These are phyloP conservation scores for Rallus crepitans DNA, from an alignment of 2,797 vertebrate genomes.

Conservation along the genomic window DNA sequence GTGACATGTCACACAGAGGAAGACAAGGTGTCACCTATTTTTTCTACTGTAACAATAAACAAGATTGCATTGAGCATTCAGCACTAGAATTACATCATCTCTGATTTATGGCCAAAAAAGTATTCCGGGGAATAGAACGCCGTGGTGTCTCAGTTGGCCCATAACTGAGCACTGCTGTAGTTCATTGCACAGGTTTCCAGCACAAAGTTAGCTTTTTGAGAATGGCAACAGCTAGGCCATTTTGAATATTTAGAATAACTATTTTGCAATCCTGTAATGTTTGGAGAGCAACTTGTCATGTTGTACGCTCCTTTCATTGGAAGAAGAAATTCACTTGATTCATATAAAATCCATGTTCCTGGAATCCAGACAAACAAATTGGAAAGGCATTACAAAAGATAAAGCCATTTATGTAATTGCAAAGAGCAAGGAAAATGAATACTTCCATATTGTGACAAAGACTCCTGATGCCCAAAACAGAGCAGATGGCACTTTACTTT, in stretches of 20 bases:
- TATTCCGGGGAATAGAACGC: background rate
- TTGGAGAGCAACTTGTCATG: background rate
- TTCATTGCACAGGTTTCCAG: background rate
- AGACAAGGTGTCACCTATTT: background rate
- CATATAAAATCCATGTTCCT: background rate
- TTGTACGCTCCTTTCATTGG: background rate
- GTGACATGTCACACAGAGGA: background rate
- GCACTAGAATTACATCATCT: background rate
- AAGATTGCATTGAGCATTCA: background rate
- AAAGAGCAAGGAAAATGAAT: accelerated
- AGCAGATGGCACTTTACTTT: background rate
- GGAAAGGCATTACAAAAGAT: background rate
- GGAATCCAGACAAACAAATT: background rate
- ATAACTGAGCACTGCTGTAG: background rate
- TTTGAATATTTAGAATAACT: background rate
- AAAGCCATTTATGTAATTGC: background rate
- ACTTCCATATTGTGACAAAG: background rate
- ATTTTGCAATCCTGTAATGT: background rate
- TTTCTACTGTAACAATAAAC: background rate
- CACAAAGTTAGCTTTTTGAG: background rate
- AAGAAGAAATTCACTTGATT: background rate
- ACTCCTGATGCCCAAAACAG: background rate
- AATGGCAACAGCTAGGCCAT: background rate
- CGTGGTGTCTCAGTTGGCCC: background rate
- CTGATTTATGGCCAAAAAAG: background rate